These are phyloP conservation scores for Musca domestica DNA, from an alignment of 1,140 invertebrate genomes.

Conservation along the genomic window DNA sequence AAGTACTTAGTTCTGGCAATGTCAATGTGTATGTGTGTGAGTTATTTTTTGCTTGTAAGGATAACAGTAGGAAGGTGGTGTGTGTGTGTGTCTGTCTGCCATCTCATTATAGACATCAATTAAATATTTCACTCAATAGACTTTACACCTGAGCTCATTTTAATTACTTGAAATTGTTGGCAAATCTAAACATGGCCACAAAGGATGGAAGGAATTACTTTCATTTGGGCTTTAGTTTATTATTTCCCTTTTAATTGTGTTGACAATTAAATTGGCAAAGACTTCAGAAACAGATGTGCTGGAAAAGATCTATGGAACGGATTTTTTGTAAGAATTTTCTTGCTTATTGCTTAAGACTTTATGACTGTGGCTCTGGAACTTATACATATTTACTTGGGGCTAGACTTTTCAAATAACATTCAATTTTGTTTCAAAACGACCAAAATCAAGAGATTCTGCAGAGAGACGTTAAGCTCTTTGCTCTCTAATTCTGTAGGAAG, in stretches of 20 bases:
- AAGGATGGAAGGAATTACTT: too few species aligned
- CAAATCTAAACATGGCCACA: too few species aligned
- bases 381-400: too few species aligned
- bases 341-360: too few species aligned
- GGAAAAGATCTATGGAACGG: neutral
- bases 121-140: slow-evolving; percentile 18
- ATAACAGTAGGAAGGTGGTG: neutral
- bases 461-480: too few species aligned
- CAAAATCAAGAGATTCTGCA: too few species aligned
- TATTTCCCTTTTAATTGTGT: neutral
- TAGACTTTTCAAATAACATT: too few species aligned
- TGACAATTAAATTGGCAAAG: slow-evolving; percentile 14
- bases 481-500: too few species aligned
- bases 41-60: neutral
- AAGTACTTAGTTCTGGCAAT: neutral
- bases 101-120: slow-evolving; percentile 12
- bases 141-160: slow-evolving; percentile 25
- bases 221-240: too few species aligned
- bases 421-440: too few species aligned
- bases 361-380: too few species aligned
- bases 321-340: too few species aligned
- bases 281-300: slow-evolving; percentile 13
- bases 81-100: neutral
- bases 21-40: neutral
- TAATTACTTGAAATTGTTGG: slow-evolving; percentile 2